Evolutionary conservation across 1,140 invertebrate species (phyloP), one percentile per base, ranked within the genome.

Genomic region (Drosophila tristis): DNA sequence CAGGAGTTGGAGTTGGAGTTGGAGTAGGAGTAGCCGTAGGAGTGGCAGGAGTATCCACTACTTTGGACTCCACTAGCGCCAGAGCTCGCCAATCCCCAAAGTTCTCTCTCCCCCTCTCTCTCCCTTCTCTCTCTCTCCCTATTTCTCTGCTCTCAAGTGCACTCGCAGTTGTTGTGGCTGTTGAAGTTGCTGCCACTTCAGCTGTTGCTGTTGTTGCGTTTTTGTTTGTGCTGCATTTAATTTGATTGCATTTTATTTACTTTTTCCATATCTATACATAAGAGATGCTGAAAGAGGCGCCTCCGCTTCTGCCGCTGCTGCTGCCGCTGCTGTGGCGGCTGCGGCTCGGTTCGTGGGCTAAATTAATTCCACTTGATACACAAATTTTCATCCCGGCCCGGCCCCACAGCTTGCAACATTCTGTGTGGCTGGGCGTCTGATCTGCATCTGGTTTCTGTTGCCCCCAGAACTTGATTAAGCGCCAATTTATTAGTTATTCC

Each of bases 241-340:
- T 89, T 89, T 89, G 84, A 89, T 89, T 89, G 84, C 84, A 84
- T 87, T 87, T 89, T 87, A 87, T 87, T 87, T 80, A 87, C 80
- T 75, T 76, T 84, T 57, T 51, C 51, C 50, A 60, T 44, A 78
- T 59, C 9, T 42, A 42, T 70, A 70, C 61, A 72, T 78, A 60
- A 56, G 49, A 53, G 29, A 31, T 47, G 72, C 63, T 70, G 47
- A 48, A 60, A 74, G 68, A 74, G 81, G 74, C 81, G 81, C 82
- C 80, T 63, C 60, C 44, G 48, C 53, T 59, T 3, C 35, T 9
- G 31, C 31, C 9, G 31, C 29, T 31, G 29, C 16, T 16, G 16
- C 16, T 16, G 16, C 16, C 1, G 31, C 31, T 35, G 31, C 29
- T 31, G 29, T 35, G 7, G 25, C 44, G 45, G 16, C 58, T 44